Evolutionary conservation across 2,888 invertebrate genomes (phyloP), one percentile per base, ranked within the genome.

Genomic region (Cerastis rubricosa): DNA sequence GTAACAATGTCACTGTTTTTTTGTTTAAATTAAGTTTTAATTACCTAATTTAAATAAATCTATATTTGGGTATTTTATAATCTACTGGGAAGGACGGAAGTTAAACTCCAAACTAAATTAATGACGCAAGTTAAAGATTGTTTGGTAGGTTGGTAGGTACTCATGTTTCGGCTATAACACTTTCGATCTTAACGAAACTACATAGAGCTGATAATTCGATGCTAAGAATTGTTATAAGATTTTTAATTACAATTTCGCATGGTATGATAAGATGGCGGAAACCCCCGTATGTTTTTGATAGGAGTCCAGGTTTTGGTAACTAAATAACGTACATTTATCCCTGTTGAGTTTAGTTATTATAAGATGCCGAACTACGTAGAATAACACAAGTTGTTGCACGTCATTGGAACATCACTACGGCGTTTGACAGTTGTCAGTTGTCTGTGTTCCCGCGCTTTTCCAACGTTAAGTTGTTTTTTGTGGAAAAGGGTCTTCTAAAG

Each of bases 261-360:
- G 8, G 8, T 19, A n/a, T 11, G 54, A 51, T n/a, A 51, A 19
- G 7, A 49, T 25, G 35, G 9, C 29, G 72, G 51, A 54, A 66
- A 72, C 54, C 54, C 54, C 3, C 43, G 22, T 66, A 71, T 51
- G 9, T 43, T 69, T 57, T 43, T 25, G 54, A n/a, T 51, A 69
- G 29, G 1, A 47, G 22, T 59, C 22, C 29, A 45, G 29, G 29
- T 35, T 64, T 49, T 40, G 61, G 63, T 49, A 49, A 8, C 47
- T 47, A 40, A 40, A 8, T 40, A 40, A 5, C 5, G 8, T 35
- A 40, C 40, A 5, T 6, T 40, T 3, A 40, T 40, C 5, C 40
- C 40, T 40, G 40, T 47, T 4, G 45, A 45, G 14, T n/a, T n/a
- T n/a, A n/a, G n/a, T n/a, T n/a, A n/a, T n/a, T n/a, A n/a, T n/a